Evolutionary conservation across 2,113 vertebrate species (phyloP), one percentile per base, ranked within the genome.

Genomic region (Melanerpes aurifrons): DNA sequence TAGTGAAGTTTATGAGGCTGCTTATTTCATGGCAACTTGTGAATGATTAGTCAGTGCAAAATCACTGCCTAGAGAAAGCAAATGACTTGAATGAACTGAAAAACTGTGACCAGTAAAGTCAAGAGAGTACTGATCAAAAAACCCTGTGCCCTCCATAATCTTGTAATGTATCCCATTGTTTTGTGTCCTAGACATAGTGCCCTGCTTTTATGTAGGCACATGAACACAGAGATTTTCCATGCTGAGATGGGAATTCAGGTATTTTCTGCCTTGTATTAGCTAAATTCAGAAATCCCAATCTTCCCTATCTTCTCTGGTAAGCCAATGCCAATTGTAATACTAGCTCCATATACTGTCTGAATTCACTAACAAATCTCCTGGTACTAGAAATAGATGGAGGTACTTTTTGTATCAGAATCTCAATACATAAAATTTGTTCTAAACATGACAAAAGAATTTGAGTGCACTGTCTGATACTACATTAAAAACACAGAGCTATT

Each of bases 41-140:
- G 96, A 94, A 94, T 95, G 66, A 95, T 94, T 96, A 95, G 73
- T 88, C 75, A 94, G 13, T 59, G 90, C 92, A 90, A 95, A 94
- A 86, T 76, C 76, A 56, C 70, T 61, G 59, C 73, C 54, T 72
- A 63, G 56, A 91, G 86, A 86, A 92, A 86, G 57, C n/a, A 87
- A 40, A 50, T 26, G 73, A 22, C 16, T 22, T 75, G 73, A 89
- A 62, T 25, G 13, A 64, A 32, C 45, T 71, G 69, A 70, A 90
- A 94, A 93, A 43, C 45, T 54, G n/a, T 26, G 48, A 5, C 22
- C 9, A 28, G 61, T 8, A 43, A 86, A 50, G 31, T 45, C 57
- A 59, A 58, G 29, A 71, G 2, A 86, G 10, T 9, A 74, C 37
- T 19, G 37, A 82, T 18, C 47, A 83, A 82, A 83, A 82, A 87